Conservation (phyloP, 2,113 vertebrate genomes). For the Aptenodytes forsteri region DNA sequence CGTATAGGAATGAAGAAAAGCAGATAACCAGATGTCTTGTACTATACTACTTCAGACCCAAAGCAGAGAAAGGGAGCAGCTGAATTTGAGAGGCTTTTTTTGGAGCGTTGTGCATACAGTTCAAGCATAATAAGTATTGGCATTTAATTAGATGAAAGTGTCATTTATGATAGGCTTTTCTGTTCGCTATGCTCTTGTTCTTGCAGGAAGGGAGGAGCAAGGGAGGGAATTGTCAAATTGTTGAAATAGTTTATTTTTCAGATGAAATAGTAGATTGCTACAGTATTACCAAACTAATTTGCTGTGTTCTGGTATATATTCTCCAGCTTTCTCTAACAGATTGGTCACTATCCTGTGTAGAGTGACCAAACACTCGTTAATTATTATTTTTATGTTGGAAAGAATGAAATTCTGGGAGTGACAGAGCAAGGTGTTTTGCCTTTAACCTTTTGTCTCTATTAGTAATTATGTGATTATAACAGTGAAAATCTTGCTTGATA, state of each 20-base stretch:
- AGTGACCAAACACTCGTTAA: neutral
- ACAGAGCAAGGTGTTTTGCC: neutral
- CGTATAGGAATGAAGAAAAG: neutral
- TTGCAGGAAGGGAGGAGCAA: neutral
- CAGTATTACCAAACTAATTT: neutral
- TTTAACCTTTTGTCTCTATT: neutral
- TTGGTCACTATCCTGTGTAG: neutral
- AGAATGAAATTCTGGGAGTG: neutral
- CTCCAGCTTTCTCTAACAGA: neutral
- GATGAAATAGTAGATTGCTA: neutral
- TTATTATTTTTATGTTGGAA: neutral
- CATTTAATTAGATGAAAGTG: neutral
- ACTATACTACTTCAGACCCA: conserved; percentile 10
- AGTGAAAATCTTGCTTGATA: neutral
- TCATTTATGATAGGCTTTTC: neutral
- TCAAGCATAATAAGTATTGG: neutral
- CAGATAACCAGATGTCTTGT: neutral
- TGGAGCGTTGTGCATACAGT: neutral
- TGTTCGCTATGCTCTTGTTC: neutral
- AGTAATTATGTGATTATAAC: neutral
- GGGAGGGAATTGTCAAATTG: neutral
- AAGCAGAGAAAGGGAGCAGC: conserved; percentile 69
- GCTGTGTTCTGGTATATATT: neutral
- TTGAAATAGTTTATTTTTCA: neutral
- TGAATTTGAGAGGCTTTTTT: conserved; percentile 63